Percentiles rank a stretch among this genome's conserved stretches.
phyloP scores from a whole-genome alignment of 2,113 vertebrate species.

The Eublepharis macularius region DNA sequence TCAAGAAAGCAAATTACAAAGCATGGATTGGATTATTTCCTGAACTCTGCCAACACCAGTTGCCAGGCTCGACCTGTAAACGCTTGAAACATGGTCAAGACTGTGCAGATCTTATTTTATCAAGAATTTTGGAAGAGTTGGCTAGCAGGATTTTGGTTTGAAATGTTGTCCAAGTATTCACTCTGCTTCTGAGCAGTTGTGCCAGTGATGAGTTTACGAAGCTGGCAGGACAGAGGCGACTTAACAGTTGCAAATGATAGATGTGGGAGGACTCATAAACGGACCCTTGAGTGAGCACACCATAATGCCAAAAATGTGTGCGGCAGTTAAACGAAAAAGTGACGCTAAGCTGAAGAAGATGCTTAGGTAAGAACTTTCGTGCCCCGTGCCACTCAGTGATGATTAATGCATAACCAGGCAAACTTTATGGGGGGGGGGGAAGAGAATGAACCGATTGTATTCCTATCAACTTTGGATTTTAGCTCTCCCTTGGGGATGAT shows the following conservation, averaged over 20 bases:
- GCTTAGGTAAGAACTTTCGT: constrained; percentile 78
- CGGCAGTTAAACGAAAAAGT: constrained; percentile 74
- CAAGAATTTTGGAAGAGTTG: no score
- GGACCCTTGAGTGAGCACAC: constrained; percentile 71
- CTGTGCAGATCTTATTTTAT: no score
- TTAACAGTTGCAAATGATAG: constrained; percentile 47
- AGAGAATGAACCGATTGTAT: constrained; percentile 76
- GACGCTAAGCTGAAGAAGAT: constrained; percentile 66
- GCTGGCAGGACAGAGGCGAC: not conserved
- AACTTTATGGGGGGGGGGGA: constrained; percentile 71
- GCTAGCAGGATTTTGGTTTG: no score
- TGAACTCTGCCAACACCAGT: no score
- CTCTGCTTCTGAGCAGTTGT: no score
- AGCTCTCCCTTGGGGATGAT: constrained; percentile 52
- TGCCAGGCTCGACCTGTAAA: no score
- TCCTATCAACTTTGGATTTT: constrained; percentile 72
- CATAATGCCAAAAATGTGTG: constrained; percentile 70
- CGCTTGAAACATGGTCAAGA: no score
- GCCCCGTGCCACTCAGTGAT: constrained; percentile 57
- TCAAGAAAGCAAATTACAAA: no score
- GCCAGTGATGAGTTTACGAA: not conserved
- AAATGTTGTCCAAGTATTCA: no score
- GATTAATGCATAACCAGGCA: constrained; percentile 72
- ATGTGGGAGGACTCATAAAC: constrained; percentile 64
- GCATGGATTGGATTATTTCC: no score